These are phyloP conservation scores for Pionites leucogaster DNA, from an alignment of 2,113 vertebrate genomes.

Conservation along the genomic window DNA sequence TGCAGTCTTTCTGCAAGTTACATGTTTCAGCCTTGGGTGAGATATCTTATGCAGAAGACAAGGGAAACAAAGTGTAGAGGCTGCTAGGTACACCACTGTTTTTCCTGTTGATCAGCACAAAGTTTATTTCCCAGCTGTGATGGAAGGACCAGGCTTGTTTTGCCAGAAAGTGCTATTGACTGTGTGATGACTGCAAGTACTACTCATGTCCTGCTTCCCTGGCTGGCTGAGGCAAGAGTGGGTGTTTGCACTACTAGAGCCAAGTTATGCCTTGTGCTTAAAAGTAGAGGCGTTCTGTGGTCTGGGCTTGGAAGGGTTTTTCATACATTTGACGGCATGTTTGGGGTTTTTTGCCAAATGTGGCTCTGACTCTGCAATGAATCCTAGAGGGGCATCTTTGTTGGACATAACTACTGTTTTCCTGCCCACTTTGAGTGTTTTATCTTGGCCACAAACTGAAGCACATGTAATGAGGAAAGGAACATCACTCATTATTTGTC, in stretches of 20 bases:
- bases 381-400: background rate
- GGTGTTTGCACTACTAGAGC: background rate
- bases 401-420: background rate
- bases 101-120: background rate
- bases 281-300: fast-evolving
- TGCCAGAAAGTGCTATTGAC: background rate
- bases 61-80: background rate
- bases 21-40: background rate
- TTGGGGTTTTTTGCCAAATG: background rate
- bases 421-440: background rate
- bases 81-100: background rate
- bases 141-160: background rate
- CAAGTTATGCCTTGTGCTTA: background rate
- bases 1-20: background rate
- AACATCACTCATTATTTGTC: background rate
- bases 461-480: background rate
- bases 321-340: background rate
- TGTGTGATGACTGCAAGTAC: background rate
- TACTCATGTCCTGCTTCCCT: background rate
- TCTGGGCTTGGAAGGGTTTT: background rate
- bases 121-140: background rate
- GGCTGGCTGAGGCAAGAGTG: background rate
- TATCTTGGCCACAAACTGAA: background rate
- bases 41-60: background rate
- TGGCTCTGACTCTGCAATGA: background rate